A percentile compares a stretch with the other conserved stretches of the same genome.
Evolutionary conservation across 2,113 vertebrate genomes (phyloP).

Genomic region (Megaceryle maxima): DNA sequence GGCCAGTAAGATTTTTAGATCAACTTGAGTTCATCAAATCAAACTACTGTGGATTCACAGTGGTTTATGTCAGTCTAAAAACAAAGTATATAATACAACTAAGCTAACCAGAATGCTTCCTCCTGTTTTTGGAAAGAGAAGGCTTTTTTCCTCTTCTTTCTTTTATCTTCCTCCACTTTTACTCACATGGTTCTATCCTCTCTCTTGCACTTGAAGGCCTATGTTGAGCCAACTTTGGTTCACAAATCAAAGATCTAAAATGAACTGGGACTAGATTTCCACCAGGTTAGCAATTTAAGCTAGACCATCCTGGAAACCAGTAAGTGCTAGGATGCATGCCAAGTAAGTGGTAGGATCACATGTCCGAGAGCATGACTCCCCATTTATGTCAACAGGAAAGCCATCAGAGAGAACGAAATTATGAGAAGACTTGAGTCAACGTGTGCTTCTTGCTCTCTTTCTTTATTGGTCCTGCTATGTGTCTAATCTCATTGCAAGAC

Average conservation of each 20-base stretch:
- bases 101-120: neutral
- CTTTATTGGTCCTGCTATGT: slow-evolving; percentile 13
- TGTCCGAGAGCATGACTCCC: neutral
- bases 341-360: neutral
- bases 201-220: neutral
- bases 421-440: slow-evolving; percentile 18
- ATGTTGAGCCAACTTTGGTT: neutral
- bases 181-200: neutral
- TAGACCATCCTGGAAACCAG: neutral
- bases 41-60: neutral
- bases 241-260: neutral
- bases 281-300: neutral
- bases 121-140: neutral
- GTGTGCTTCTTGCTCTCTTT: neutral
- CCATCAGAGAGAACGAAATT: neutral
- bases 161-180: neutral
- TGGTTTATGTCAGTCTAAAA: neutral
- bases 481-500: slow-evolving; percentile 22
- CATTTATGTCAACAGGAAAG: neutral
- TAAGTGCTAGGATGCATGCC: neutral
- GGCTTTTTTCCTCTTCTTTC: neutral
- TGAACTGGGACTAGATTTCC: neutral
- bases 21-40: neutral
- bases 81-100: neutral
- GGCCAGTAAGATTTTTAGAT: neutral